These are phyloP conservation scores for Panagrolaimus sp. DNA, from an alignment of 1,140 invertebrate species.

Conservation along the genomic window DNA sequence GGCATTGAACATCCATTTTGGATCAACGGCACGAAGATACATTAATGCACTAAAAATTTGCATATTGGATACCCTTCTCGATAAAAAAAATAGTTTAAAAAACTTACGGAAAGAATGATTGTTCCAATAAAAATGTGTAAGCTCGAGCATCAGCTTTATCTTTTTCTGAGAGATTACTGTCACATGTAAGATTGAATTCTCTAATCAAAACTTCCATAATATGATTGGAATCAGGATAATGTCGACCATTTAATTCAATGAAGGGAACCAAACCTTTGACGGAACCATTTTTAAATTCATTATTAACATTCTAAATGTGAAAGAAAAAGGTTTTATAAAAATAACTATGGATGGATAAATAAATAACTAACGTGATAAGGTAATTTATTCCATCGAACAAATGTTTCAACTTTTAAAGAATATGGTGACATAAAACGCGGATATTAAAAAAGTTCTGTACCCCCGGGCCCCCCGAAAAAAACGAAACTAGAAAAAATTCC, in stretches of 20 bases:
- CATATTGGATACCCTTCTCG: background rate
- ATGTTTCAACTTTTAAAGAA: slow-evolving; percentile 88
- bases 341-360: slow-evolving; percentile 4
- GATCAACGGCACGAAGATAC: slow-evolving; percentile 22
- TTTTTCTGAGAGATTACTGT: background rate
- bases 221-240: slow-evolving; percentile 44
- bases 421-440: slow-evolving; percentile 78
- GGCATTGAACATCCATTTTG: slow-evolving; percentile 29
- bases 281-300: slow-evolving; percentile 2
- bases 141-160: slow-evolving; percentile 18
- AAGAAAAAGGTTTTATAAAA: background rate
- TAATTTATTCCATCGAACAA: slow-evolving; percentile 78
- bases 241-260: slow-evolving; percentile 46
- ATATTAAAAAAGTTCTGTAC: too few species aligned
- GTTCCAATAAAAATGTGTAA: slow-evolving; percentile 6
- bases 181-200: slow-evolving; percentile 26
- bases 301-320: background rate
- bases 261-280: slow-evolving; percentile 25
- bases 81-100: slow-evolving; percentile 5
- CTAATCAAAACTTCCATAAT: slow-evolving; percentile 43
- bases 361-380: slow-evolving; percentile 76
- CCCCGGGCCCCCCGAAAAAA: too few species aligned
- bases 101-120: slow-evolving; percentile 36
- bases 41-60: background rate
- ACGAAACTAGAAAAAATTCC: too few species aligned